These are phyloP conservation scores for Octodonta nipae DNA, from an alignment of 2,888 invertebrate species.

Conservation along the genomic window DNA sequence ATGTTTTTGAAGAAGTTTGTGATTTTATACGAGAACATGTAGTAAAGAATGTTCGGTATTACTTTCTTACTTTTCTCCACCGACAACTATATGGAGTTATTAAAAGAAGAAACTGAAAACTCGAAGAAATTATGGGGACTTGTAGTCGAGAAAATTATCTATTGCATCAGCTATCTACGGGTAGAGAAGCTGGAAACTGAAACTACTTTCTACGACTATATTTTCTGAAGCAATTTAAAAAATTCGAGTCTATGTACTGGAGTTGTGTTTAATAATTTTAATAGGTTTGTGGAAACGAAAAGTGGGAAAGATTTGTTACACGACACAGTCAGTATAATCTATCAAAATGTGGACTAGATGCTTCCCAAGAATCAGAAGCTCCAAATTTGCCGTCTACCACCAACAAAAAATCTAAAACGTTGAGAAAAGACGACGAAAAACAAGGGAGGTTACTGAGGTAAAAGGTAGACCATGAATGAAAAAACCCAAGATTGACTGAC, in stretches of 20 bases:
- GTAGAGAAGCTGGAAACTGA: constrained; percentile 11
- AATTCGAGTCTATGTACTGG: constrained; percentile 8
- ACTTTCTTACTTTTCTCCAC: constrained; percentile 17
- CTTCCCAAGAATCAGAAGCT: constrained; percentile 11
- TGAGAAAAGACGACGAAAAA: constrained; percentile 15
- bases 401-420: constrained; percentile 7
- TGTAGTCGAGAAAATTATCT: constrained; percentile 11
- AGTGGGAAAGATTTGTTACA: constrained; percentile 12
- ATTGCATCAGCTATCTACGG: constrained; percentile 9
- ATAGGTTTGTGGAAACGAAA: too few species aligned
- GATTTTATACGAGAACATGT: constrained; percentile 16
- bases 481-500: constrained; percentile 17
- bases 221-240: constrained; percentile 10
- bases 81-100: constrained; percentile 17
- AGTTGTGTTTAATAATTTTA: too few species aligned
- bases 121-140: constrained; percentile 11
- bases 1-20: constrained; percentile 18
- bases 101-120: constrained; percentile 15
- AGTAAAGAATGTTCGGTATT: constrained; percentile 19
- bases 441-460: constrained; percentile 14
- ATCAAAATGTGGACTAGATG: constrained; percentile 9
- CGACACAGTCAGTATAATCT: constrained; percentile 12
- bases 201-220: constrained; percentile 8
- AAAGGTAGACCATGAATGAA: constrained; percentile 15
- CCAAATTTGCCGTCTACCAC: constrained; percentile 10